Conservation (phyloP, 2,113 vertebrate species). For the Corythoichthys haematopterus region DNA sequence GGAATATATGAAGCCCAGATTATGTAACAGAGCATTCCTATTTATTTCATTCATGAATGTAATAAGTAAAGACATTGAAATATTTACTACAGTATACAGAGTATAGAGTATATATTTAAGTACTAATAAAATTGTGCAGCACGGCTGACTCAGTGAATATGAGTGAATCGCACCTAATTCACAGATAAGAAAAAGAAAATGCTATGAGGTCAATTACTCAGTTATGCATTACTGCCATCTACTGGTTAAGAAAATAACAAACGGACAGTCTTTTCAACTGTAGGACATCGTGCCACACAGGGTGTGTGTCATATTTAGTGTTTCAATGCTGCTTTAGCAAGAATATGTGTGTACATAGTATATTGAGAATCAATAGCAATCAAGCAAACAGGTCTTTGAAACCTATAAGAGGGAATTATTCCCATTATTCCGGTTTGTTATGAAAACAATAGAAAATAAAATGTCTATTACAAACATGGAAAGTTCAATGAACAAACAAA, state of each 20-base stretch:
- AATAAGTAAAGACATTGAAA: neutral
- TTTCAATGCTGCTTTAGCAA: neutral
- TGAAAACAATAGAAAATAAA: neutral
- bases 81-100: neutral
- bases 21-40: neutral
- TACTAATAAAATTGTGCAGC: slow-evolving; percentile 2
- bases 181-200: slow-evolving; percentile 14
- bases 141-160: slow-evolving; percentile 46
- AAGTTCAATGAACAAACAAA: neutral
- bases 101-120: neutral
- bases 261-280: neutral
- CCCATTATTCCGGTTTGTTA: neutral
- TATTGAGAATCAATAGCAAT: neutral
- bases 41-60: slow-evolving; percentile 2
- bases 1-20: neutral
- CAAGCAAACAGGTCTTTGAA: neutral
- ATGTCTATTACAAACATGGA: neutral
- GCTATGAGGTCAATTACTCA: slow-evolving; percentile 10
- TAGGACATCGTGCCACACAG: neutral
- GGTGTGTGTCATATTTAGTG: neutral
- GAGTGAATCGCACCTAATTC: slow-evolving; percentile 9
- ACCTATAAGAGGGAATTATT: neutral
- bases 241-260: slow-evolving; percentile 51
- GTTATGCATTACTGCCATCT: slow-evolving; percentile 76
- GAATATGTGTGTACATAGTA: neutral